Conservation (phyloP, 2,113 vertebrate species). For the Albula glossodonta region DNA sequence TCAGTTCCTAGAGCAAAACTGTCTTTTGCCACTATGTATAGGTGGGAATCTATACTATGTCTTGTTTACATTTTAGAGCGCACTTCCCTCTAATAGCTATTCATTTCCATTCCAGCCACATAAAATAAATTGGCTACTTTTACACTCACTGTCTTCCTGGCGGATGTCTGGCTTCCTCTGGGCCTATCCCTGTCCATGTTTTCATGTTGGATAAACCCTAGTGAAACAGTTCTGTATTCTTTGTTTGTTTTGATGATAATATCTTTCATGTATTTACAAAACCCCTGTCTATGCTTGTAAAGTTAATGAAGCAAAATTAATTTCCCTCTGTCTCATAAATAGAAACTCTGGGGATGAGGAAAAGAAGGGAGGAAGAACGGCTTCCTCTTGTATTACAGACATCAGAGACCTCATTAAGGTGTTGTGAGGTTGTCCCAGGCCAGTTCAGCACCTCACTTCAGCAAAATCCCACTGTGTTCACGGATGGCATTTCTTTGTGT, state of each 20-base stretch:
- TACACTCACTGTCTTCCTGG: too few relatives aligned
- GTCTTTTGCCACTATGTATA: too few relatives aligned
- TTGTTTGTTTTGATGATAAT: not conserved
- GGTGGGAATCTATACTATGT: too few relatives aligned
- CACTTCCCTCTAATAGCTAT: too few relatives aligned
- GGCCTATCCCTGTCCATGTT: too few relatives aligned
- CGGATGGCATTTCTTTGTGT: not conserved
- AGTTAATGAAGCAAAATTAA: slow-evolving; percentile 1
- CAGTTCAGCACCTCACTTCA: not conserved
- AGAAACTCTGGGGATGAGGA: not conserved
- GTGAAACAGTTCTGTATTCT: not conserved
- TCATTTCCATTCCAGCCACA: too few relatives aligned
- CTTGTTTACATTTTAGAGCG: too few relatives aligned
- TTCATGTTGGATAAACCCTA: too few relatives aligned
- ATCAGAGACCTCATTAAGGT: not conserved
- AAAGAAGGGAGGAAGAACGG: not conserved
- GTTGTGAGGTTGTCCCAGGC: not conserved
- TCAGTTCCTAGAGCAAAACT: too few relatives aligned
- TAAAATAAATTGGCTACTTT: too few relatives aligned
- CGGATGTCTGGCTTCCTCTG: too few relatives aligned
- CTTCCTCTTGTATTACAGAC: not conserved
- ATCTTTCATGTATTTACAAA: not conserved
- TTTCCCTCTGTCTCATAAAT: not conserved
- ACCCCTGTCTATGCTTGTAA: not conserved
- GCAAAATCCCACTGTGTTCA: not conserved